Percentiles rank a stretch among this genome's conserved stretches.
These are phyloP conservation scores for Plectrocnemia conspersa DNA, from an alignment of 1,140 invertebrate genomes.

Conservation along the genomic window DNA sequence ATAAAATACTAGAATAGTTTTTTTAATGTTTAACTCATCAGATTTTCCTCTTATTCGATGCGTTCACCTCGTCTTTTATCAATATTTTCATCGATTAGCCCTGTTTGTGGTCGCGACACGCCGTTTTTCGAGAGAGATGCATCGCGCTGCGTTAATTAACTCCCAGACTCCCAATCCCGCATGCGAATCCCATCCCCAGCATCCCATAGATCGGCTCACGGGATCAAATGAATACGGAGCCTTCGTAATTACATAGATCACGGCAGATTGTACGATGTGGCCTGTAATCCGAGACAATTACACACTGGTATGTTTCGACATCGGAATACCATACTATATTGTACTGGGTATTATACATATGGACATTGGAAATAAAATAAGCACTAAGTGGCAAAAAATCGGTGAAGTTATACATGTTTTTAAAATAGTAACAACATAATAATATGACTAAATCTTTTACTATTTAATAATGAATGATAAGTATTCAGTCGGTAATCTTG, in stretches of 20 bases:
- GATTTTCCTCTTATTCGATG: too few relatives aligned
- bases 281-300: conserved; percentile 32
- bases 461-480: too few relatives aligned
- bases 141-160: conserved; percentile 5
- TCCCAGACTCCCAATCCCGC: not conserved
- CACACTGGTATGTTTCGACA: conserved; percentile 26
- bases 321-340: too few relatives aligned
- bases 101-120: not conserved
- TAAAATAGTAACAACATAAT: too few relatives aligned
- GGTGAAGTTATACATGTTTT: too few relatives aligned
- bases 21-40: too few relatives aligned
- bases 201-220: conserved; percentile 1
- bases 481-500: too few relatives aligned
- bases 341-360: too few relatives aligned
- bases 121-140: not conserved
- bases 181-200: conserved; percentile 5
- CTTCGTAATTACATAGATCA: conserved; percentile 30
- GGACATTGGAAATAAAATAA: too few relatives aligned
- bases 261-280: conserved; percentile 26
- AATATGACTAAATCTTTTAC: too few relatives aligned
- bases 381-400: too few relatives aligned
- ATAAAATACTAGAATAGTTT: too few relatives aligned
- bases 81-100: not conserved
- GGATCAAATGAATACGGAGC: conserved; percentile 28
- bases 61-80: not conserved